Conservation (phyloP, 2,888 invertebrate genomes). For the Nomada goodeniana region DNA sequence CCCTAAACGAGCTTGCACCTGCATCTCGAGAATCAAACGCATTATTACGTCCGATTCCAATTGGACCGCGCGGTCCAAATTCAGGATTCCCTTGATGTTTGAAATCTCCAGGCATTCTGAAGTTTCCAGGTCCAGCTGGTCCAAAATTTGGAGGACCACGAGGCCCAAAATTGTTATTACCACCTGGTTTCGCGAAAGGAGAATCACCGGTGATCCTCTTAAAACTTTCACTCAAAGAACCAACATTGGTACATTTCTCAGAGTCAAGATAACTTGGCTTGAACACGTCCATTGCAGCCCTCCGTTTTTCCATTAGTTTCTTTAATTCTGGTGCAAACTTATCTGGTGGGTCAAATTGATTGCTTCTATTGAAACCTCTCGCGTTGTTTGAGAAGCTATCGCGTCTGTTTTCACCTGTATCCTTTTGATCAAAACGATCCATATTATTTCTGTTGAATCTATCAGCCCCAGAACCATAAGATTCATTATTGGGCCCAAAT, state of each 20-base stretch:
- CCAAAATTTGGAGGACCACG: constrained; percentile 49
- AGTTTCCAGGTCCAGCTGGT: constrained; percentile 52
- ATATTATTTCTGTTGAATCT: constrained; percentile 67
- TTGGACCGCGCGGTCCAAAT: constrained; percentile 58
- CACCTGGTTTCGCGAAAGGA: constrained; percentile 65
- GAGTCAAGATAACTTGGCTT: constrained; percentile 78
- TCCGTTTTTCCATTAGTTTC: constrained; percentile 82
- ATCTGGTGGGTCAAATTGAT: constrained; percentile 69
- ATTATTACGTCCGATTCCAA: constrained; percentile 46
- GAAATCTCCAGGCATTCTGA: constrained; percentile 61
- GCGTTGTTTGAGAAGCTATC: constrained; percentile 66
- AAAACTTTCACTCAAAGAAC: constrained; percentile 81
- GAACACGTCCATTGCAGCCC: constrained; percentile 79
- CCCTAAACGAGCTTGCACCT: constrained; percentile 31
- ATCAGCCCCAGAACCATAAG: constrained; percentile 59
- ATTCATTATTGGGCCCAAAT: constrained; percentile 62
- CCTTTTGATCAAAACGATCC: constrained; percentile 67
- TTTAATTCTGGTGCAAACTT: constrained; percentile 80
- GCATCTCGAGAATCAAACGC: constrained; percentile 46
- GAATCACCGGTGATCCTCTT: constrained; percentile 79
- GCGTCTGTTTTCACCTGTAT: constrained; percentile 62
- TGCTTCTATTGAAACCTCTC: constrained; percentile 66
- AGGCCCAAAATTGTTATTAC: constrained; percentile 46
- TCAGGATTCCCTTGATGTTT: constrained; percentile 59
- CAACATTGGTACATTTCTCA: constrained; percentile 71